Evolutionary conservation across 2,113 vertebrate species (phyloP).

Genomic region (Pithys albifrons): DNA sequence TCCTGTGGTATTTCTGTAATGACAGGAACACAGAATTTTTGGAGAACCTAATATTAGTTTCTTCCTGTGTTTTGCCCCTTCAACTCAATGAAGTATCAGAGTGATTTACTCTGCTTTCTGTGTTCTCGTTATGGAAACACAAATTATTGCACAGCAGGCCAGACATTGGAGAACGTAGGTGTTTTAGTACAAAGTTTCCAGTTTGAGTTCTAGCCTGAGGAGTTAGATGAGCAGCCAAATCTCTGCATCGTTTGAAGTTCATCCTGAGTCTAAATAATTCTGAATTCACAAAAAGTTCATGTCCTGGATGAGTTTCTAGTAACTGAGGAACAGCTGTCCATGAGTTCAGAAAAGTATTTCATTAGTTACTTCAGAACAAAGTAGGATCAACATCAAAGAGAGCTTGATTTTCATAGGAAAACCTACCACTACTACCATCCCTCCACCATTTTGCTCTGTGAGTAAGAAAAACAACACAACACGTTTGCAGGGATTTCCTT

Average conservation of each 20-base stretch:
- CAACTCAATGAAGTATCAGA: background rate
- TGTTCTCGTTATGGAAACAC: background rate
- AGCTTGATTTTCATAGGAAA: background rate
- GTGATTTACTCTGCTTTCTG: background rate
- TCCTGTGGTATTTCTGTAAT: background rate
- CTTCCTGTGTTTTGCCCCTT: background rate
- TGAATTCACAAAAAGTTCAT: background rate
- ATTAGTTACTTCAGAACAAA: background rate
- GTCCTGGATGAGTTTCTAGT: background rate
- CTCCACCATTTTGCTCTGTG: background rate
- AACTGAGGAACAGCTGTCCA: background rate
- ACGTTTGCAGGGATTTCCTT: background rate
- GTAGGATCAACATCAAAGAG: background rate
- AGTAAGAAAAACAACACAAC: background rate
- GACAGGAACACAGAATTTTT: background rate
- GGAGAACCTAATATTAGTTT: background rate
- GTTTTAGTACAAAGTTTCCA: background rate
- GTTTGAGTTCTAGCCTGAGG: background rate
- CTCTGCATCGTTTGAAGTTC: constrained; percentile 7
- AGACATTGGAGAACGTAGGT: background rate
- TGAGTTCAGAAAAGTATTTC: background rate
- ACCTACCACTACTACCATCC: background rate
- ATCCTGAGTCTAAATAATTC: background rate
- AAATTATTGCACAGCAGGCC: background rate
- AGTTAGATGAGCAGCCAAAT: background rate